Evolutionary conservation across 2,113 vertebrate genomes (phyloP), one percentile per base, ranked within the genome.

Genomic region (Lagopus muta): DNA sequence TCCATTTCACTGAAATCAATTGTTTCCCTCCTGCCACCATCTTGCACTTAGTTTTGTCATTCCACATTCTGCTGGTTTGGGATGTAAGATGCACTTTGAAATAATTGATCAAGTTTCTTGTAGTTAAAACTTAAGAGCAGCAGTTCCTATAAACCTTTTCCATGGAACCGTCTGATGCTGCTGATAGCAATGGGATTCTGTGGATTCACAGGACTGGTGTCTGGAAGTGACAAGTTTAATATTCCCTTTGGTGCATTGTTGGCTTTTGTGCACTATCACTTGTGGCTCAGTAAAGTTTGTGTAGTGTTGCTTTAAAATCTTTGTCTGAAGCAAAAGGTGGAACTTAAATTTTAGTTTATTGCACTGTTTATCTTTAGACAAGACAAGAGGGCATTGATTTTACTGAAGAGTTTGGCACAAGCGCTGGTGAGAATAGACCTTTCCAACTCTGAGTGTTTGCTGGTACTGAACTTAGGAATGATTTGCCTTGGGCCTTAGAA

Each of bases 1-100:
- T 64, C 32, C 2, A 0, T 86, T 86, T 80, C 36, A 17, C 52
- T 72, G 61, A 90, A 88, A 86, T 83, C 60, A 54, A 20, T 55
- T 54, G 30, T 70, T 81, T 69, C 43, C 42, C 70, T 58, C 18
- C 74, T n/a, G 65, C 40, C 43, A 61, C 52, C 54, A 87, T 71
- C 84, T 90, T 52, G 65, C 71, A 71, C 50, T 88, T 75, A 76
- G 58, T 83, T 72, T 64, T 86, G 42, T 69, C 69, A 8, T 75
- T 86, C 48, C 13, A 32, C 24, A 61, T 86, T 84, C 70, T 54
- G 15, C 66, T 82, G 65, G 3, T 91, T 74, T 75, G 34, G 28
- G 19, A 50, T 73, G 24, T 38, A 70, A 48, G 60, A 80, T 88
- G 32, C 17, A 24, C 30, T 58, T 70, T 24, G 24, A 86, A 91